A percentile compares a stretch with the other conserved stretches of the same genome.
phyloP scores from a whole-genome alignment of 37 sponge, comb jelly and placozoan species.

The Geodia barretti region DNA sequence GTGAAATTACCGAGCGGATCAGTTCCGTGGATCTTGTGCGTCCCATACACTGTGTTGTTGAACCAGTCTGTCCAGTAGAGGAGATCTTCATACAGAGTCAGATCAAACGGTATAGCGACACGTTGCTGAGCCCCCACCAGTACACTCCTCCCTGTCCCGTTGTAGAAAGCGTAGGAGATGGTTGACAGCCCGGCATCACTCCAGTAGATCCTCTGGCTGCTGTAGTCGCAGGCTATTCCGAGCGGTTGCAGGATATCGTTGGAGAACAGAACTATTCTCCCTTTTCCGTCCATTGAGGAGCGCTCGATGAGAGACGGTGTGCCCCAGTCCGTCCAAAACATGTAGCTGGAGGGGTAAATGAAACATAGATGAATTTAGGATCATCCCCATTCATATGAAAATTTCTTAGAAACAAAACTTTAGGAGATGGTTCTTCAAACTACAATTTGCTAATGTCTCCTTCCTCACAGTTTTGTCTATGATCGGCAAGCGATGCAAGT shows the following conservation, averaged over 20 bases:
- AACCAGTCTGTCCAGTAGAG: slow-evolving; percentile 79
- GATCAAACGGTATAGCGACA: slow-evolving; percentile 46
- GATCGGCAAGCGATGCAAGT: too few species aligned
- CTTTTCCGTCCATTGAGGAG: slow-evolving; percentile 68
- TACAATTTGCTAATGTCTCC: too few species aligned
- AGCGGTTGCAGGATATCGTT: slow-evolving; percentile 39
- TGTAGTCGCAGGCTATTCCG: slow-evolving; percentile 37
- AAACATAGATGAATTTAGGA: too few species aligned
- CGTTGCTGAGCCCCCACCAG: neutral
- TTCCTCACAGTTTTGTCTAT: too few species aligned
- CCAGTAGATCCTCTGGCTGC: slow-evolving; percentile 38
- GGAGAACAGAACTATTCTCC: slow-evolving; percentile 19
- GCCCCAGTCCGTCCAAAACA: slow-evolving; percentile 84
- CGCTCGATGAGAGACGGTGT: slow-evolving; percentile 43
- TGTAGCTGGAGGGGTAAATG: slow-evolving; percentile 24
- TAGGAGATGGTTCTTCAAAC: too few species aligned
- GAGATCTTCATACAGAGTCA: slow-evolving; percentile 46
- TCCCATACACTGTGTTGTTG: slow-evolving; percentile 17
- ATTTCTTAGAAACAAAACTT: too few species aligned
- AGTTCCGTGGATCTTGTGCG: slow-evolving; percentile 2
- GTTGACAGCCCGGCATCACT: slow-evolving; percentile 22
- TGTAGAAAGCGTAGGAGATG: slow-evolving; percentile 24
- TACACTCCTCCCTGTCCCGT: slow-evolving; percentile 24
- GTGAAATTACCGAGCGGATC: neutral
- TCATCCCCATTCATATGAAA: too few species aligned